Base-by-base conservation (phyloP, 2,888 invertebrate genomes). In the Drosophila quinaria region DNA sequence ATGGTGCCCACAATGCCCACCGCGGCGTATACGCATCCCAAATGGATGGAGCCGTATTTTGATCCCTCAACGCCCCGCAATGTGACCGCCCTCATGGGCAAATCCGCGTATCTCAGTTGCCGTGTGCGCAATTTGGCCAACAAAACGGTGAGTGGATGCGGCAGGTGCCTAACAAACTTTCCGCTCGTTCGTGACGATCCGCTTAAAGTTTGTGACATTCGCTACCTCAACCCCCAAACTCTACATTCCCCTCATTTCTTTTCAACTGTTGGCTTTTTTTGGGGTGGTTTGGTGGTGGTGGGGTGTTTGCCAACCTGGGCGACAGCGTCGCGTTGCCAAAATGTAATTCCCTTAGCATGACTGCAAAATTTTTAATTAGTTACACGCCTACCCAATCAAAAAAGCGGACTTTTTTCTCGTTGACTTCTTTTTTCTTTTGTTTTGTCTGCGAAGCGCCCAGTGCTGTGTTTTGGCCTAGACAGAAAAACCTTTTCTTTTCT, bases 21-120 rank as follows among this genome's bases (percentile, higher is more conserved):
- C 54, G 85, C 78, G 59, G 90, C 89, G 66, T 92, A 92, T 63
- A 90, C 90, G 33, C 91, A 90, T 80, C 92, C 92, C 50, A 92
- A 91, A 80, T 93, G 93, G 93, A 89, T 92, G 78, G 94, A 95
- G 89, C 96, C 96, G 9, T 95, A 95, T 84, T 96, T 96, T 93
- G 96, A 96, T 94, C 94, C 95, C 64, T 94, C 94, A 82, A 96
- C 96, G 56, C 96, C 96, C 49, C 94, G 95, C 70, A 96, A 96
- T 94, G 96, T 96, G 75, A 96, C 96, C 41, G 96, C 96, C 31
- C 94, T 96, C 42, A 96, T 96, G 75, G 96, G 96, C 88, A 96
- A 96, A 93, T 96, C 93, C 33, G 93, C 93, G 62, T 93, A 92
- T 88, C 88, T 93, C 62, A 92, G 92, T 78, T 93, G 93, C 86